Conservation (phyloP, 2,113 vertebrate genomes). For the Ascaphus truei region DNA sequence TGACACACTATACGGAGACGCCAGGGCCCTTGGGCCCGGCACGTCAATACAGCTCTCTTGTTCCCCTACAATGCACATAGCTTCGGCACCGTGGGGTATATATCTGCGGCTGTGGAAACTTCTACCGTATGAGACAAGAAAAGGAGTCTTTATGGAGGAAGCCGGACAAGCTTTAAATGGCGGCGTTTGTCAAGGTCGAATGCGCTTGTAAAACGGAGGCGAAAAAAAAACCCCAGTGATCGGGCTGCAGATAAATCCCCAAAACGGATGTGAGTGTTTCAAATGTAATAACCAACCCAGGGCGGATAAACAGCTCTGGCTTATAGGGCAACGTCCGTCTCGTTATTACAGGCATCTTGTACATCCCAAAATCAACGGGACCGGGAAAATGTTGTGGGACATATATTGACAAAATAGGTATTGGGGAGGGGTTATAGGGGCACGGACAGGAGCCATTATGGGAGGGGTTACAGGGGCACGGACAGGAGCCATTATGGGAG, state of each 20-base stretch:
- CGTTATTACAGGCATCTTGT: no score
- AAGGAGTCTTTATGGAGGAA: slow-evolving; percentile 48
- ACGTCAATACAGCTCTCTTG: slow-evolving; percentile 62
- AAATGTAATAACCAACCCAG: no score
- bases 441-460: neutral
- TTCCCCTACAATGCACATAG: slow-evolving; percentile 47
- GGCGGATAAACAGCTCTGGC: no score
- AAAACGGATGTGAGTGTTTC: no score
- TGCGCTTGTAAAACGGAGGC: slow-evolving; percentile 45
- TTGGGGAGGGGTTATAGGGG: neutral
- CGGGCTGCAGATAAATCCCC: no score
- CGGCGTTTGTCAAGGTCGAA: slow-evolving; percentile 67
- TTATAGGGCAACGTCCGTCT: no score
- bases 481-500: neutral
- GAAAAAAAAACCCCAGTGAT: slow-evolving; percentile 40
- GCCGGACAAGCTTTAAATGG: slow-evolving; percentile 49
- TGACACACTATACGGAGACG: slow-evolving; percentile 80
- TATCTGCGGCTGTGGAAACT: slow-evolving; percentile 46
- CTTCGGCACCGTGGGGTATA: no score
- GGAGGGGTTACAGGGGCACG: neutral
- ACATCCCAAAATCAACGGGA: no score
- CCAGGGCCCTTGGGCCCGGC: slow-evolving; percentile 58
- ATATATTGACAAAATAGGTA: neutral
- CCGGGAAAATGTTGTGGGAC: no score
- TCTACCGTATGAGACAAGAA: slow-evolving; percentile 64